Evolutionary conservation across 2,888 invertebrate genomes (phyloP), one percentile per base, ranked within the genome.

Genomic region (Eudasyphora cyanicolor): DNA sequence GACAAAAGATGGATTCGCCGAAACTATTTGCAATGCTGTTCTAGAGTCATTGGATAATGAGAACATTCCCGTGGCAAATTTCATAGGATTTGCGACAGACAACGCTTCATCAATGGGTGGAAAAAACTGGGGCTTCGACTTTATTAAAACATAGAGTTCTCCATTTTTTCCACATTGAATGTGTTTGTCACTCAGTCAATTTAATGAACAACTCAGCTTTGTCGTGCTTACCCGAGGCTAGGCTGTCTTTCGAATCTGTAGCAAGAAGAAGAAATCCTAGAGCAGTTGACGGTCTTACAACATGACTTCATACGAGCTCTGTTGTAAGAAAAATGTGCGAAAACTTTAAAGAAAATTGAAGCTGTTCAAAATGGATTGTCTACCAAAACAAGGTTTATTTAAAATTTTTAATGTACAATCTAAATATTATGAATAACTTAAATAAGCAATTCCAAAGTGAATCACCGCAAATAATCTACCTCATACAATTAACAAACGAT

Each of bases 321-420:
- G 10, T 71, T 71, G 51, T 21, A 71, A n/a, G 70, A 49, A 54
- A 71, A 71, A 32, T 71, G n/a, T 51, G 71, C 49, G 21, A 71
- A 71, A 71, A 49, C 24, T 29, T 49, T 71, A 12, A 24, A 71
- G 17, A 71, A 71, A 51, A 71, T 71, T 49, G 49, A 49, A 29
- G 51, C 42, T 7, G 49, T 71, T 12, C 24, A 29, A 51, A 29
- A 49, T 6, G 27, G 21, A 5, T 45, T 49, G 17, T 51, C 19
- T 12, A 29, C 5, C 2, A 45, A 7, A 38, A 7, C 10, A 38
- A 38, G 10, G 38, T 32, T 32, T 32, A 4, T 32, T 32, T 32
- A 32, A 32, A 32, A 8, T 32, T 32, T 32, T 32, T 32, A n/a
- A n/a, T n/a, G n/a, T n/a, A n/a, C n/a, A n/a, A n/a, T n/a, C n/a